phyloP scores from a whole-genome alignment of 2,113 vertebrate species.

The Donacobius atricapilla region DNA sequence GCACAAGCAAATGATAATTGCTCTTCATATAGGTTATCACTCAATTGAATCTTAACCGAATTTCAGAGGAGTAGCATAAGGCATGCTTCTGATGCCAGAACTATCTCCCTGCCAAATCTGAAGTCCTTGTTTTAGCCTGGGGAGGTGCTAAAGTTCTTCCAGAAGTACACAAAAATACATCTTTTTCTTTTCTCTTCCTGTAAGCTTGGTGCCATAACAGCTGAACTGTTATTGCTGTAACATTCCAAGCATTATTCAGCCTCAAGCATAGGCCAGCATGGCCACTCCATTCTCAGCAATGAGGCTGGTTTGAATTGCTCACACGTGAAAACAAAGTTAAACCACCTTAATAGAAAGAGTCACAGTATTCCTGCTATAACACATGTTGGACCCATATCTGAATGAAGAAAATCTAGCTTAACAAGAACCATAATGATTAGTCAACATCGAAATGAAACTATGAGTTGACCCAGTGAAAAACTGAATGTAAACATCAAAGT shows the following conservation, averaged over 20 bases:
- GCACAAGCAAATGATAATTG: background rate
- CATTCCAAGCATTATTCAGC: background rate
- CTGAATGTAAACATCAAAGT: constrained; percentile 38
- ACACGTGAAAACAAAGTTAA: background rate
- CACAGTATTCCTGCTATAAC: background rate
- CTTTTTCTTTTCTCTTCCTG: background rate
- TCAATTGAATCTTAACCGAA: background rate
- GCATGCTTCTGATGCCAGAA: background rate
- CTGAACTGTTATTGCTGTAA: background rate
- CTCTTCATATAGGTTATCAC: background rate
- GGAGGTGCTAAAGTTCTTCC: background rate
- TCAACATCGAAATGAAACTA: constrained; percentile 65
- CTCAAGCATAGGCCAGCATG: background rate
- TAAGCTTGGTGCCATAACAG: background rate
- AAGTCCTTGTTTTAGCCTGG: background rate
- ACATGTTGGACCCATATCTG: background rate
- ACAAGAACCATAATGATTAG: background rate
- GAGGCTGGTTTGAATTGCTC: background rate
- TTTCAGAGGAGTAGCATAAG: background rate
- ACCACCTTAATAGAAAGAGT: background rate
- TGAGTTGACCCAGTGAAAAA: constrained; percentile 37
- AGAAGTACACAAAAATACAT: background rate
- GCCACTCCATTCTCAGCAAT: background rate
- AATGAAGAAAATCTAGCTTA: background rate
- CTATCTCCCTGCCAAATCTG: background rate